Conservation (phyloP, 1,140 invertebrate species). For the Dufourea novaeangliae region DNA sequence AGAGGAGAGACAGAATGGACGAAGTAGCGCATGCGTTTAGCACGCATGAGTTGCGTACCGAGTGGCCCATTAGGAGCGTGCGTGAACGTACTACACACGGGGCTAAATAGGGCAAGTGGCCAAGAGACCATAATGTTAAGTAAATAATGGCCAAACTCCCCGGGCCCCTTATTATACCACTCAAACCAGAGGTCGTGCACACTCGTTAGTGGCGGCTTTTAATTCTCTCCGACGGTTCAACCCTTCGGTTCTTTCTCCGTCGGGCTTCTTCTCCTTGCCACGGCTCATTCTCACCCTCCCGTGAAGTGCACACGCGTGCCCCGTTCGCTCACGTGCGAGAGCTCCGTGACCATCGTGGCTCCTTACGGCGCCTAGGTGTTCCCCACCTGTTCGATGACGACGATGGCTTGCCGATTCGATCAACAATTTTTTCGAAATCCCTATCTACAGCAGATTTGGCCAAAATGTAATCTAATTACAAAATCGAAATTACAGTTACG, state of each 20-base stretch:
- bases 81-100: slow-evolving; percentile 60
- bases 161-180: slow-evolving; percentile 72
- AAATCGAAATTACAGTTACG: no score
- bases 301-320: slow-evolving; percentile 47
- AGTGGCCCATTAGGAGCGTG: slow-evolving; percentile 73
- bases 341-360: no score
- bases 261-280: slow-evolving; percentile 45
- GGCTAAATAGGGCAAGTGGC: slow-evolving; percentile 63
- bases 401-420: no score
- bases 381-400: slow-evolving; percentile 22
- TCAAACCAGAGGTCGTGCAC: slow-evolving; percentile 69
- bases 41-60: slow-evolving; percentile 62
- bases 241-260: slow-evolving; percentile 52
- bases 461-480: no score
- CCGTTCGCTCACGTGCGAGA: slow-evolving; percentile 9
- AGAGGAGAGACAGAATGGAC: not conserved
- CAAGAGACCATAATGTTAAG: slow-evolving; percentile 70
- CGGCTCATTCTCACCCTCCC: slow-evolving; percentile 50
- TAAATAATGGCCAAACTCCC: slow-evolving; percentile 75
- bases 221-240: slow-evolving; percentile 60
- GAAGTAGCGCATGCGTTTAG: slow-evolving; percentile 41
- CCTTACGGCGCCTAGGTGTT: no score
- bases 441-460: no score
- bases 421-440: no score
- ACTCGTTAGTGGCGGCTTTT: slow-evolving; percentile 69